Base-by-base conservation (phyloP, 2,888 invertebrate species). In the Dastarcus helophoroides region DNA sequence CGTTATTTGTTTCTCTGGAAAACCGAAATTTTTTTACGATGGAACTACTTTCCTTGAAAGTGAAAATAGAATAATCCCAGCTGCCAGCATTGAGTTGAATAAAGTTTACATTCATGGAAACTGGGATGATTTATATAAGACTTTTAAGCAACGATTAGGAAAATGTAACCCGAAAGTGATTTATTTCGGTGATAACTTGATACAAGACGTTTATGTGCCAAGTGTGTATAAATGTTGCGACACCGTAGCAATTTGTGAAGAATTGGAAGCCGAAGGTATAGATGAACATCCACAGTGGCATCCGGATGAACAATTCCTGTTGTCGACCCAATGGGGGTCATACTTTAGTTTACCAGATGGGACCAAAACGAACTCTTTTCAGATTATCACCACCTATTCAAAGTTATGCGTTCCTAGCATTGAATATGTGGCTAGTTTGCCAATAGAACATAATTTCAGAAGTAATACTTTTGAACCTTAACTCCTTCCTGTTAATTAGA, bases 181-280 rank as follows among this genome's bases (percentile, higher is more conserved):
- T 1, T 85, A 82, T 49, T 58, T 84, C 39, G 84, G 84, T 2
- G 84, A 85, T 58, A 82, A 82, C 58, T 54, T 83, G 9, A 64
- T 81, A 22, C 81, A 83, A 55, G 84, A 85, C 59, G 65, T 82
- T 30, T 79, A 73, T 50, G 69, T 79, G 6, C 79, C 82, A 0
- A 62, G 67, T 22, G 62, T 62, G 17, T 64, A 65, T 44, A 62
- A 63, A 2, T 55, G 64, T 27, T 75, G 77, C 52, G 79, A 81
- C 51, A 72, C 78, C 0, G 65, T 82, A 8, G 72, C 76, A 8
- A 62, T 84, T 13, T 68, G 72, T 33, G 80, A 81, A 50, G 84
- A 84, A 58, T 60, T 81, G 50, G 62, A 71, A 30, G 71, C 72
- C 1, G 76, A 79, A 51, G 69, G 67, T 13, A 57, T 62, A 42